phyloP scores from a whole-genome alignment of 2,888 invertebrate species.

The Drosophila multiciliata region DNA sequence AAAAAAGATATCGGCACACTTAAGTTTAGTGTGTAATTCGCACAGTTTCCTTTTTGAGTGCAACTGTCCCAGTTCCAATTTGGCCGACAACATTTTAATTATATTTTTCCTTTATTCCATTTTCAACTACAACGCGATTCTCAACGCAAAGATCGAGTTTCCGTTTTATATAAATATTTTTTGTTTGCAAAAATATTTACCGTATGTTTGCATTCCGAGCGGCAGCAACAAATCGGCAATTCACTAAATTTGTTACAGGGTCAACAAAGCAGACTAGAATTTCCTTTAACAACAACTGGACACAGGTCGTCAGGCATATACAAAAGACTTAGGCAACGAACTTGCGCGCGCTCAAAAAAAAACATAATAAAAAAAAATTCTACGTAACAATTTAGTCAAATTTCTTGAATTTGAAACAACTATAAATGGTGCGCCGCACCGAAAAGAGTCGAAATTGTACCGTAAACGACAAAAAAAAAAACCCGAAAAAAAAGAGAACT shows the following conservation, averaged over 20 bases:
- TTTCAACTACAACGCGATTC: slow-evolving; percentile 5
- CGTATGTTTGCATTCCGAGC: slow-evolving; percentile 24
- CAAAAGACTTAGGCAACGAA: slow-evolving; percentile 76
- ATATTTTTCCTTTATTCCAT: slow-evolving; percentile 17
- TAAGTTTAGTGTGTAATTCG: slow-evolving; percentile 28
- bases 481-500: slow-evolving; percentile 17
- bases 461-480: slow-evolving; percentile 55
- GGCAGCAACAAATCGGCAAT: slow-evolving; percentile 43
- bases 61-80: slow-evolving; percentile 4
- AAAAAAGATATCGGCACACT: slow-evolving; percentile 1
- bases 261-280: slow-evolving; percentile 71
- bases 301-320: slow-evolving; percentile 42
- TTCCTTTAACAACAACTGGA: slow-evolving; percentile 60
- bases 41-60: slow-evolving; percentile 6
- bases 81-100: slow-evolving; percentile 6
- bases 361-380: slow-evolving; percentile 9
- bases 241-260: slow-evolving; percentile 76
- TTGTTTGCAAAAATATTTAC: slow-evolving; percentile 25
- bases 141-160: slow-evolving; percentile 31
- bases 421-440: slow-evolving; percentile 54
- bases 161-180: slow-evolving; percentile 19
- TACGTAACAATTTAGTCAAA: slow-evolving; percentile 65
- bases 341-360: slow-evolving; percentile 41
- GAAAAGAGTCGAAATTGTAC: slow-evolving; percentile 58
- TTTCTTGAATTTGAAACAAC: slow-evolving; percentile 66